Percentiles rank a stretch among this genome's conserved stretches.
phyloP scores from a whole-genome alignment of 2,113 vertebrate genomes.

The Daboia siamensis region DNA sequence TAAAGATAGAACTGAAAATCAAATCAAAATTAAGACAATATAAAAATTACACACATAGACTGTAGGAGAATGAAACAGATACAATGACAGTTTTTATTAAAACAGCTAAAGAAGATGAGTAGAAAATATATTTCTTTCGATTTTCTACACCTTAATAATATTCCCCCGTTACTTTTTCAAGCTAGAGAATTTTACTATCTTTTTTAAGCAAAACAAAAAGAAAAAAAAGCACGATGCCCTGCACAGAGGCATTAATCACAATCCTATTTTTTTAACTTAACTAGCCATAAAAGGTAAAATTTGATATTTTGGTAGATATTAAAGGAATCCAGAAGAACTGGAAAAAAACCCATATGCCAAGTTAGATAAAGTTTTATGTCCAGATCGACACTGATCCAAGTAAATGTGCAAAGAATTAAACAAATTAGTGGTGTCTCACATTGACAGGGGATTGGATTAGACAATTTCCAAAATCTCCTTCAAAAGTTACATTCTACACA shows the following conservation, averaged over 20 bases:
- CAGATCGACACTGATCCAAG: not conserved
- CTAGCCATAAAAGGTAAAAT: not conserved
- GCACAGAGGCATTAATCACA: not conserved
- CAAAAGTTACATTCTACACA: not conserved
- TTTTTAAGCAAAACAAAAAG: not conserved
- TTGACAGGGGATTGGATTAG: not conserved
- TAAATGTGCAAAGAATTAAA: not conserved
- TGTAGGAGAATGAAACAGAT: not conserved
- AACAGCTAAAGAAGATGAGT: not conserved
- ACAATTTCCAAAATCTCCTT: not conserved
- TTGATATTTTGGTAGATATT: not conserved
- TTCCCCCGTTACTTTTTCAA: not conserved
- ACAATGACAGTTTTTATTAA: not conserved
- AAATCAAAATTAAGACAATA: not conserved
- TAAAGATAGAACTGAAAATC: not conserved
- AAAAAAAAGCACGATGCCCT: not conserved
- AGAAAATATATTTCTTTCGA: not conserved
- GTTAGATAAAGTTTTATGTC: not conserved
- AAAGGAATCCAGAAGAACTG: not conserved
- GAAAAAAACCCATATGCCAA: not conserved
- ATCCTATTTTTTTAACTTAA: not conserved
- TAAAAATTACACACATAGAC: not conserved
- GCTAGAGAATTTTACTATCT: not conserved
- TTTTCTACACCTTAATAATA: not conserved
- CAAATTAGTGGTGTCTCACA: not conserved